Percentiles rank a stretch among this genome's conserved stretches.
phyloP scores from a whole-genome alignment of 2,888 invertebrate genomes.

The Hermodice carunculata region DNA sequence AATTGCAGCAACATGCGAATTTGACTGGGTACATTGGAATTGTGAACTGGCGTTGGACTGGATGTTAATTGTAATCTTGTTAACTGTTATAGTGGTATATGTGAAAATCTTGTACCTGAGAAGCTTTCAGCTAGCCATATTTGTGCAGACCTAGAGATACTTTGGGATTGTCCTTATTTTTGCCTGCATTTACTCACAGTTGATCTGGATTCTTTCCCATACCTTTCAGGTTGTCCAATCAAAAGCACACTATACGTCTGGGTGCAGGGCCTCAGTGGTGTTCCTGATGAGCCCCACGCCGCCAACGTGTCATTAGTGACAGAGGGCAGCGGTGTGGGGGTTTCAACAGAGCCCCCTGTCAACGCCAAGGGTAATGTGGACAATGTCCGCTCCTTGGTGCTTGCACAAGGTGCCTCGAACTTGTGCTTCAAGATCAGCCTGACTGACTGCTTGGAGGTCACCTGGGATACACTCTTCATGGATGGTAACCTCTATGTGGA shows the following conservation, averaged over 20 bases:
- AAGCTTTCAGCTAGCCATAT: too few relatives aligned
- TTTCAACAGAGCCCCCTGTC: constrained; percentile 79
- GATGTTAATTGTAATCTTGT: too few relatives aligned
- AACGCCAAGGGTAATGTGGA: constrained; percentile 50
- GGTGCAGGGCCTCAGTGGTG: constrained; percentile 99
- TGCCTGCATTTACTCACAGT: too few relatives aligned
- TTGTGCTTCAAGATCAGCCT: constrained; percentile 52
- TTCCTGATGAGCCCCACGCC: constrained; percentile 99
- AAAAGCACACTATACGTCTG: constrained; percentile 81
- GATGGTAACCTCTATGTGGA: constrained; percentile 89
- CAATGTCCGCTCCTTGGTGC: constrained; percentile 34
- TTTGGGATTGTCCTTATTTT: too few relatives aligned
- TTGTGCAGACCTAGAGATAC: too few relatives aligned
- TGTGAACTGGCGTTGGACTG: too few relatives aligned
- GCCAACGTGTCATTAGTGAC: constrained; percentile 74
- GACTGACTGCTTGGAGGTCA: constrained; percentile 74
- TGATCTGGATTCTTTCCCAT: too few relatives aligned
- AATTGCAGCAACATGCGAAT: too few relatives aligned
- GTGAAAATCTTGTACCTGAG: too few relatives aligned
- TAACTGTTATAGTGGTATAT: too few relatives aligned
- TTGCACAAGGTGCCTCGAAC: constrained; percentile 53
- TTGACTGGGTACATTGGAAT: too few relatives aligned
- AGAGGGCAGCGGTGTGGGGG: constrained; percentile 82
- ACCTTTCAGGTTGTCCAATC: constrained; percentile 10
- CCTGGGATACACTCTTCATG: constrained; percentile 86